A percentile compares a stretch with the other conserved stretches of the same genome.
Evolutionary conservation across 1,140 invertebrate genomes (phyloP).

Genomic region (Aphidius ervi): DNA sequence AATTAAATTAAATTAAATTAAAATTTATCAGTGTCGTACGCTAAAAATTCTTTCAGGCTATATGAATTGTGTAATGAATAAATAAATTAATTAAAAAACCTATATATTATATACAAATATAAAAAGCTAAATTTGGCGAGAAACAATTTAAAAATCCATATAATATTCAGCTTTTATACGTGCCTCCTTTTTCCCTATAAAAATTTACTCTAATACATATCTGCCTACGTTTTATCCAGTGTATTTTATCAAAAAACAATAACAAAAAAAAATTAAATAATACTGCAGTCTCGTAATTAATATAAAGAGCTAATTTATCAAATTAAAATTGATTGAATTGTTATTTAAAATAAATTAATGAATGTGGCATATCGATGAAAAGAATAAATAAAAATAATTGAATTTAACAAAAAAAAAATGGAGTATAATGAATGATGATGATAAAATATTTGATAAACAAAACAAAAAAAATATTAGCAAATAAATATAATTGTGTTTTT

Average conservation of each 20-base stretch:
- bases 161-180: slow-evolving; percentile 3
- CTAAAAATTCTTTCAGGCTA: background rate
- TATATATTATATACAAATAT: background rate
- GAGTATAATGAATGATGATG: background rate
- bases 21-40: background rate
- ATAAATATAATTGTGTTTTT: slow-evolving; percentile 10
- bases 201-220: slow-evolving; percentile 8
- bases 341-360: background rate
- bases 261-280: background rate
- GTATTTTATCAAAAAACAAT: background rate
- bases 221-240: slow-evolving; percentile 7
- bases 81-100: background rate
- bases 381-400: background rate
- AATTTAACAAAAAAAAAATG: background rate
- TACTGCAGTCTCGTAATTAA: background rate
- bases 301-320: background rate
- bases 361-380: background rate
- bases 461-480: background rate
- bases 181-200: background rate
- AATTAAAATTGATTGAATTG: background rate
- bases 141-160: slow-evolving; percentile 13
- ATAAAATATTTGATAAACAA: background rate
- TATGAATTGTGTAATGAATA: background rate
- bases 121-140: background rate
- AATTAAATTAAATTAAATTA: slow-evolving; percentile 1